Base-by-base conservation (phyloP, 2,113 vertebrate species). In the Oreochromis tanganicae region DNA sequence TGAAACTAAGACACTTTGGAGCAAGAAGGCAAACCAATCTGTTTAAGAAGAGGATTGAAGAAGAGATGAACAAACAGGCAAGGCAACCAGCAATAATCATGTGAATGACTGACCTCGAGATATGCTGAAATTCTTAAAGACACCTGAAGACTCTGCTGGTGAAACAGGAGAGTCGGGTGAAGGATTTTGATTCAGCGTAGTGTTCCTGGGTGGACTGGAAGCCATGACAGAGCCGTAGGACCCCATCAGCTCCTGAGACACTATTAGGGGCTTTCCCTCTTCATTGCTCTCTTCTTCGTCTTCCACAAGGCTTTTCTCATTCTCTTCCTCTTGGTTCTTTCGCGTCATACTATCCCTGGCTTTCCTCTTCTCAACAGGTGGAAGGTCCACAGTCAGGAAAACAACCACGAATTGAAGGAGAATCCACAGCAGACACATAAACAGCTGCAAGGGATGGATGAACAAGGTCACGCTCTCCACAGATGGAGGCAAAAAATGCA, bases 391-490 rank as follows among this genome's bases (percentile, higher is more conserved):
- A 96, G 95, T 97, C 96, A 97, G 95, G 81, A 95, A 93, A 55
- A 96, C 32, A 19, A 97, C 96, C 1, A 90, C 91, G 6, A 97
- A 48, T 88, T 97, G 97, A 27, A 97, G 94, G 34, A 97, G 94
- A 82, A 94, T 85, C 97, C 97, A 97, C 82, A 97, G 89, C 32
- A 95, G 27, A 82, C 96, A 97, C 97, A 97, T 97, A 85, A 97
- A 97, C 80, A 97, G 85, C 97, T 97, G 93, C 7, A 88, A 36
- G 21, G 54, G 16, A 52, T 3, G 5, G 38, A 89, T 6, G 7
- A 79, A 2, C 29, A 71, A n/a, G 4, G 8, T 91, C 48, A 73
- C 1, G 43, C 55, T 1, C 56, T 55, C 19, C 13, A 66, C 14
- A 73, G 43, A 3, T 24, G 14, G 1, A 13, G 1, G 21, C 4